A percentile compares a stretch with the other conserved stretches of the same genome.
Evolutionary conservation across 2,888 invertebrate species (phyloP).

Genomic region (Cryptocephalus primarius): DNA sequence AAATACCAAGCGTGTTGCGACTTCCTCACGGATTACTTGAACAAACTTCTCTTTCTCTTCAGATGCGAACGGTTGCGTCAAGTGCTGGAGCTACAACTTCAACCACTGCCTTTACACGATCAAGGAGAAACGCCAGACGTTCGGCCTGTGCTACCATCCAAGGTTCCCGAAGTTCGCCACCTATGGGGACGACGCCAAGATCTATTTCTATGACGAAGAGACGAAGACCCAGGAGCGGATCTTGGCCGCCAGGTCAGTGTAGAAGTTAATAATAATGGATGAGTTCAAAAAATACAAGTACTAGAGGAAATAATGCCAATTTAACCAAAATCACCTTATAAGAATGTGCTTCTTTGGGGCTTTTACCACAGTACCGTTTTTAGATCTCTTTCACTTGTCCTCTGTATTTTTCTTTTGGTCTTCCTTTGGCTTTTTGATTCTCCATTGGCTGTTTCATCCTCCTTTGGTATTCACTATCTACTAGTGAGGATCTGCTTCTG

Average conservation of each 20-base stretch:
- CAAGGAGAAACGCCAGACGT: constrained; percentile 52
- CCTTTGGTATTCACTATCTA: too few relatives aligned
- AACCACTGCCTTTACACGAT: constrained; percentile 53
- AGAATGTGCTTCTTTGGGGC: too few relatives aligned
- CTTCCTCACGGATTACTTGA: not conserved
- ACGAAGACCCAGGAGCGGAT: constrained; percentile 51
- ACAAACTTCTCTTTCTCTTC: constrained; percentile 3
- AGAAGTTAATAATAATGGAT: not conserved
- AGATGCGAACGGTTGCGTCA: constrained; percentile 58
- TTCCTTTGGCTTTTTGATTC: too few relatives aligned
- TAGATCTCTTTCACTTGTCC: too few relatives aligned
- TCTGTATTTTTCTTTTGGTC: too few relatives aligned
- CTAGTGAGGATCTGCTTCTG: too few relatives aligned
- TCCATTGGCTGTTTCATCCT: too few relatives aligned
- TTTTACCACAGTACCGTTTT: too few relatives aligned
- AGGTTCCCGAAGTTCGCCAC: constrained; percentile 46
- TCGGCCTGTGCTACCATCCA: constrained; percentile 52
- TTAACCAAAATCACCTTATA: too few relatives aligned
- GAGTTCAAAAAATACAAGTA: too few relatives aligned
- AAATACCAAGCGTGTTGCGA: too few relatives aligned
- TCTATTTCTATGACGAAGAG: constrained; percentile 59
- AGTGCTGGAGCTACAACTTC: constrained; percentile 58
- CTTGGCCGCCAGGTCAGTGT: constrained; percentile 44
- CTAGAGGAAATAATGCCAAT: too few relatives aligned
- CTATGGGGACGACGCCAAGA: constrained; percentile 51